A percentile compares a stretch with the other conserved stretches of the same genome.
Evolutionary conservation across 2,888 invertebrate species (phyloP).

Genomic region (Pediacus dermestoides): DNA sequence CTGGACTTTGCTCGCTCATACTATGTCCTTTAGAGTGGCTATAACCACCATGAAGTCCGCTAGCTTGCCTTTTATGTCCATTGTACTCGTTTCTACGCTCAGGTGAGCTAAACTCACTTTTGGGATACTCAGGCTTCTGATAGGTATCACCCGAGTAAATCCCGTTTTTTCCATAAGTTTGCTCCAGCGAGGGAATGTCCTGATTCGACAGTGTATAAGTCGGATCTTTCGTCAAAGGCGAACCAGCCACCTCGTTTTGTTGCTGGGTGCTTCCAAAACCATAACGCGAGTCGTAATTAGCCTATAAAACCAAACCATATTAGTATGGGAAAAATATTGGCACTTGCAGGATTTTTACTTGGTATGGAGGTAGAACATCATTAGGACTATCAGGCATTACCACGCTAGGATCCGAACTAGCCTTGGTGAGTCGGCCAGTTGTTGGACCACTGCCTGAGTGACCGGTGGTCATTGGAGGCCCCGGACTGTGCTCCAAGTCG

Average conservation of each 20-base stretch:
- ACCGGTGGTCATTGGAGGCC: conserved; percentile 58
- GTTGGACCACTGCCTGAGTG: conserved; percentile 59
- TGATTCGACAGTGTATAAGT: conserved; percentile 41
- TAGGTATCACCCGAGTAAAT: conserved; percentile 30
- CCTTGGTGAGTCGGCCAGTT: conserved; percentile 61
- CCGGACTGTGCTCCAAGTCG: conserved; percentile 84
- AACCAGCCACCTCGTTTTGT: conserved; percentile 33
- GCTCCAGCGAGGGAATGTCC: conserved; percentile 39
- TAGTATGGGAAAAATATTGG: no score
- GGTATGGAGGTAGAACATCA: conserved; percentile 81
- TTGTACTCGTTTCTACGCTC: conserved; percentile 31
- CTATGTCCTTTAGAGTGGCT: conserved; percentile 41
- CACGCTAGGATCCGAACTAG: conserved; percentile 92
- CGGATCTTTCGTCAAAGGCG: conserved; percentile 40
- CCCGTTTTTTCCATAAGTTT: conserved; percentile 29
- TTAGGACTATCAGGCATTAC: conserved; percentile 78
- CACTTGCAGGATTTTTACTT: conserved; percentile 57
- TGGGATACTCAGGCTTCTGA: conserved; percentile 28
- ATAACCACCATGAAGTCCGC: conserved; percentile 44
- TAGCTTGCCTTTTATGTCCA: conserved; percentile 46
- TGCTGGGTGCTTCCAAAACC: conserved; percentile 36
- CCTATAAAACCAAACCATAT: conserved; percentile 38
- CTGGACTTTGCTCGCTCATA: conserved; percentile 40
- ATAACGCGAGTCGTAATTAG: conserved; percentile 47
- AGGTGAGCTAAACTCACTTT: conserved; percentile 28